Percentiles rank a stretch among this genome's conserved stretches.
These are phyloP conservation scores for Hedya salicella DNA, from an alignment of 2,888 invertebrate species.

Conservation along the genomic window DNA sequence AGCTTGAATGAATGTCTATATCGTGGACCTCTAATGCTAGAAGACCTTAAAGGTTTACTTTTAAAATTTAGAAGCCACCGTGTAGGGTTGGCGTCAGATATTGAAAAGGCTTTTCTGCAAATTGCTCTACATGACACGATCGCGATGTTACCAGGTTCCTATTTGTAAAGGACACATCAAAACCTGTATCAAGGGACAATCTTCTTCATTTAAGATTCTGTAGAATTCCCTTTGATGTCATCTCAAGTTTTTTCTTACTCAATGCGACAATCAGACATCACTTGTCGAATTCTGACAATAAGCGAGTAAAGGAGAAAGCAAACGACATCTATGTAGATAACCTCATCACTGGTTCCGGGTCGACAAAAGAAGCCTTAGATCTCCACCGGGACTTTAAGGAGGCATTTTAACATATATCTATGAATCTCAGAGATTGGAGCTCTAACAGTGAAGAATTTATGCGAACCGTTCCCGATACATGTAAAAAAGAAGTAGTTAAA, in stretches of 20 bases:
- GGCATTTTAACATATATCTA: constrained; percentile 1
- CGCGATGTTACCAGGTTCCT: background rate
- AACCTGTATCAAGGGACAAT: background rate
- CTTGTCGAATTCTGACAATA: background rate
- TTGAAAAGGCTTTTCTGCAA: too few species aligned
- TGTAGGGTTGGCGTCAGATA: background rate
- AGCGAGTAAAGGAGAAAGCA: background rate
- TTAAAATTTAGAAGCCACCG: constrained; percentile 3
- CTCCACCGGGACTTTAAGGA: background rate
- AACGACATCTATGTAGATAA: constrained; percentile 20
- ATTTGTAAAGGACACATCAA: background rate
- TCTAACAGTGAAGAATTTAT: constrained; percentile 6
- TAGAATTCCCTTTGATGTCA: constrained; percentile 6
- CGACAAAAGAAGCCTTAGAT: background rate
- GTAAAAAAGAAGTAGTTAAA: background rate
- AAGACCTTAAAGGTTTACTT: background rate
- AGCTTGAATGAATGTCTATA: constrained; percentile 4
- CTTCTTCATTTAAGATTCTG: background rate
- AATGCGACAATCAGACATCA: constrained; percentile 10
- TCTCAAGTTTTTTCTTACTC: constrained; percentile 45
- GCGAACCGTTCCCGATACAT: background rate
- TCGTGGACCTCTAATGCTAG: background rate
- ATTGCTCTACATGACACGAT: background rate
- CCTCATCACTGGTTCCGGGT: background rate
- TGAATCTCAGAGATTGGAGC: constrained; percentile 12